Evolutionary conservation across 2,113 vertebrate species (phyloP).

Genomic region (Oreocharis arfaki): DNA sequence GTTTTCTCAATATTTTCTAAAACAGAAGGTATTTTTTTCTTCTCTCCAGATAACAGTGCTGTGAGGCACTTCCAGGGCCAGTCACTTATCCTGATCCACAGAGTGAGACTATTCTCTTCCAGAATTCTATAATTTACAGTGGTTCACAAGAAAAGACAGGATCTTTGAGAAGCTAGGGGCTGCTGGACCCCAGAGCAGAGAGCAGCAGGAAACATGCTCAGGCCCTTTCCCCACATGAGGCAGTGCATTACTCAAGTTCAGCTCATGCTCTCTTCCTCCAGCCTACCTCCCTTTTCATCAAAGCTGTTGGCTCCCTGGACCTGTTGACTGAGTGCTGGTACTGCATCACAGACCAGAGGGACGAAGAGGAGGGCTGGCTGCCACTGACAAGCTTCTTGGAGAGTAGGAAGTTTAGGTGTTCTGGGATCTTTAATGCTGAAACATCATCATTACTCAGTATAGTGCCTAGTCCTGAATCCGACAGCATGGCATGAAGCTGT

Average conservation of each 20-base stretch:
- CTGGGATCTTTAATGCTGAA: not conserved
- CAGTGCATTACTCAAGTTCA: not conserved
- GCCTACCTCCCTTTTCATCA: not conserved
- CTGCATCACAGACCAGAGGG: not conserved
- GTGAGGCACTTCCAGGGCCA: not conserved
- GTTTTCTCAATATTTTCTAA: not conserved
- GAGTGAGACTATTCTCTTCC: not conserved
- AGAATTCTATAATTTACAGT: accelerated
- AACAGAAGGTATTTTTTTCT: not conserved
- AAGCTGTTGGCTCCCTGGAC: not conserved
- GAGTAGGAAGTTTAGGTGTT: not conserved
- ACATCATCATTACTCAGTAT: not conserved
- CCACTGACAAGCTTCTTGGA: not conserved
- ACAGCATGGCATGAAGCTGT: not conserved
- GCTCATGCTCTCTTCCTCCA: accelerated
- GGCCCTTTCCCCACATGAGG: not conserved
- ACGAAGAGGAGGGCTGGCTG: not conserved
- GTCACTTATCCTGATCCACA: not conserved
- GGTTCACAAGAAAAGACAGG: accelerated
- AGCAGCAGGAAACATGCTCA: not conserved
- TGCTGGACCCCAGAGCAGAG: accelerated
- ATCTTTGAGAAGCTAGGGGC: not conserved
- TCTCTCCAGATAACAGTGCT: not conserved
- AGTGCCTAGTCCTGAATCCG: not conserved
- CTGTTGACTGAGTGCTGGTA: not conserved